Evolutionary conservation across 2,797 vertebrate genomes (phyloP), one percentile per base, ranked within the genome.

Genomic region (Diglossa cyanea): DNA sequence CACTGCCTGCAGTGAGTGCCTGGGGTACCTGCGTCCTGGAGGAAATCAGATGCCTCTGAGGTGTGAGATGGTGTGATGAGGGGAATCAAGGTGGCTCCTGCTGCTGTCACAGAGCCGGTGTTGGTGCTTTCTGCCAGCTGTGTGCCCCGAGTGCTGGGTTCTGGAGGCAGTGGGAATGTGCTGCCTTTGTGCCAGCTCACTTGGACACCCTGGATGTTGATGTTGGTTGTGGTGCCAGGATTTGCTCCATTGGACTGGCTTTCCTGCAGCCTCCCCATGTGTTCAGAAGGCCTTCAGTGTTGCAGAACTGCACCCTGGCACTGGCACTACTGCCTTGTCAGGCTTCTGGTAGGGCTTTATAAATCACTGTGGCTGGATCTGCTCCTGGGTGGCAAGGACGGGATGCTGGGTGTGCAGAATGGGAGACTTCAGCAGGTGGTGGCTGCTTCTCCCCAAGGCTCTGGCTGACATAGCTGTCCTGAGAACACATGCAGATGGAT

Each of bases 171-270:
- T 31, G 63, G 40, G 33, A 6, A 20, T 3, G 31, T 26, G 71
- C 89, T 65, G 39, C 35, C 35, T 47, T 50, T 47, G 30, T 65
- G 70, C 58, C 72, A 35, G 60, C 77, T 80, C 4, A 0, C 23
- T n/a, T 3, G 0, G 55, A 31, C 30, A 30, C 53, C 17, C 61
- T 74, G 70, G 70, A 3, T 51, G 70, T 77, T 45, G 57, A 9
- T 0, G 2, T 30, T 57, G 1, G n/a, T 50, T 2, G 0, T 19
- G 11, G 37, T 53, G 42, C 72, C 81, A 75, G 53, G 55, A 19
- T 39, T 54, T 55, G 55, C 44, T 66, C 47, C 13, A 1, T 1
- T 35, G 50, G 10, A 11, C 13, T 77, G 76, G 8, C 45, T 82
- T 82, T 7, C 31, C 17, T 86, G 33, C 74, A 60, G 57, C 45